Evolutionary conservation across 2,113 vertebrate genomes (phyloP), one percentile per base, ranked within the genome.

Genomic region (Seriola aureovittata): DNA sequence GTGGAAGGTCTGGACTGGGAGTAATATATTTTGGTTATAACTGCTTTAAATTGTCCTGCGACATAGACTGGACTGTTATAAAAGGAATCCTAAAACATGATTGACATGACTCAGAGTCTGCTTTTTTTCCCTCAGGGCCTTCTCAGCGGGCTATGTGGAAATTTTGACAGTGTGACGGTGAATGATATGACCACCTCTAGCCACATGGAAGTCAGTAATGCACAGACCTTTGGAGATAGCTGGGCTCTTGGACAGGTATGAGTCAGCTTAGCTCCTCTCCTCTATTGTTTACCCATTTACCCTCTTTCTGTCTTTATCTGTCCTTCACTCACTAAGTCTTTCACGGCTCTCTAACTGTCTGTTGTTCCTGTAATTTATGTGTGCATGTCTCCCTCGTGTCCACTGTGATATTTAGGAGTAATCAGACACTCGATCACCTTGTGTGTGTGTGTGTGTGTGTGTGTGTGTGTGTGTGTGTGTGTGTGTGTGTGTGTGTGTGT

Each of bases 101-200:
- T 4, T 55, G 71, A 19, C 38, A 23, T 48, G 5, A 25, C 5
- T 55, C 7, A 25, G 2, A 65, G 12, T 71, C 11, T 55, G 5
- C 11, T 17, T 42, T 66, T 71, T 21, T 25, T 19, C 46, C 72
- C 72, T 1, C 36, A 99, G 98, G 97, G 97, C n/a, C 97, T 96
- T 85, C 91, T 99, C 52, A 93, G 95, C 85, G 98, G 98, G 60
- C 91, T 99, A 71, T 99, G 98, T 95, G 98, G 98, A 82, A 99
- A 99, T 85, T 99, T 99, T 95, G 98, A 99, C 91, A 97, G 97
- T 85, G 97, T 97, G 72, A 99, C 98, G 78, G 98, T 97, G 86
- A 99, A 99, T 84, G 98, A 99, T 85, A 96, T 99, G 95, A 99
- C 97, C 75, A 99, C 98, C 59, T 99, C 98, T 55, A 98, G 97